phyloP scores from a whole-genome alignment of 2,113 vertebrate genomes.

The Misgurnus anguillicaudatus region DNA sequence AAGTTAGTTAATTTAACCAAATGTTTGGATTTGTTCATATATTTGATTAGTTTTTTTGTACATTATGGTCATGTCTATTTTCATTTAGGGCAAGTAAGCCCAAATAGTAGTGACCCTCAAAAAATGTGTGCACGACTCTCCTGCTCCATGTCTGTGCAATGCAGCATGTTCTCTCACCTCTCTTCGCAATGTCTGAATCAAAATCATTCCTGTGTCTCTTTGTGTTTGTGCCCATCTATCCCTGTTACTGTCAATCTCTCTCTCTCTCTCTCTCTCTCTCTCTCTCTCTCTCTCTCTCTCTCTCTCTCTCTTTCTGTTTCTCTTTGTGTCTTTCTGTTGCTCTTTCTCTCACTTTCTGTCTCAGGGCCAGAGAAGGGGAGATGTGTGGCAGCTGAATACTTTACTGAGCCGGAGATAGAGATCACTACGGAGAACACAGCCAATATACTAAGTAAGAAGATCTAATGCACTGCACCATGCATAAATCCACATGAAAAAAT shows the following conservation, averaged over 20 bases:
- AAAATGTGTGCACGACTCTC: not conserved
- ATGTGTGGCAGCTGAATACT: slow-evolving; percentile 89
- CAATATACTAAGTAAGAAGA: slow-evolving; percentile 86
- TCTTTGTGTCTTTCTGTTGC: slow-evolving; percentile 14
- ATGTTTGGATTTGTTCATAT: too few species aligned
- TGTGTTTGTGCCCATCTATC: slow-evolving; percentile 10
- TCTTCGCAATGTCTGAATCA: slow-evolving; percentile 22
- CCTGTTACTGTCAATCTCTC: slow-evolving; percentile 32
- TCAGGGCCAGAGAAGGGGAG: slow-evolving; percentile 86
- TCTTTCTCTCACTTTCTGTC: slow-evolving; percentile 35
- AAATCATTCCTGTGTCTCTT: slow-evolving; percentile 59
- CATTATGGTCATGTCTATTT: too few species aligned
- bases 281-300: not conserved
- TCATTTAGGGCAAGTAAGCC: too few species aligned
- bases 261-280: not conserved
- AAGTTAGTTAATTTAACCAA: too few species aligned
- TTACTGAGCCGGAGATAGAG: slow-evolving; percentile 86
- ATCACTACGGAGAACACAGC: slow-evolving; percentile 91
- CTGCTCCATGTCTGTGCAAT: not conserved
- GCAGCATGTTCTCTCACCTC: slow-evolving; percentile 9
- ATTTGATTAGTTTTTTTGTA: too few species aligned
- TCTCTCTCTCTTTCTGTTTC: not conserved
- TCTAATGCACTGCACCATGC: not conserved
- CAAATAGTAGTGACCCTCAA: too few species aligned
- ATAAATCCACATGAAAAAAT: not conserved